Percentiles rank a stretch among this genome's conserved stretches.
Conservation (phyloP, 2,888 invertebrate genomes). For the Steromphala cineraria region DNA sequence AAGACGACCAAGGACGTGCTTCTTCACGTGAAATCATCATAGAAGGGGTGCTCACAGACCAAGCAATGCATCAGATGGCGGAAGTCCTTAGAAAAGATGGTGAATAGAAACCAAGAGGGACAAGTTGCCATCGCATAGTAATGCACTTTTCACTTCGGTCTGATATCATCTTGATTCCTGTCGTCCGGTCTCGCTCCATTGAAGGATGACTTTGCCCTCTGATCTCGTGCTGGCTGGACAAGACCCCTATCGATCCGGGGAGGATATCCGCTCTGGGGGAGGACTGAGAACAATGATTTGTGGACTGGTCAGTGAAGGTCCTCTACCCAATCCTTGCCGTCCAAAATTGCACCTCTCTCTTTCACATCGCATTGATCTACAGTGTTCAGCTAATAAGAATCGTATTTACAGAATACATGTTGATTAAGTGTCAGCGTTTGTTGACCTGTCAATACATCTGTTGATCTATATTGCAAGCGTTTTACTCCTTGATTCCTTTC, state of each 20-base stretch:
- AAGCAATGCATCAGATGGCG: too few species aligned
- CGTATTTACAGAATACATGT: conserved; percentile 1
- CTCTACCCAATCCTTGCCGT: not conserved
- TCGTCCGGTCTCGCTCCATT: not conserved
- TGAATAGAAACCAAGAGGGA: too few species aligned
- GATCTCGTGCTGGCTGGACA: not conserved
- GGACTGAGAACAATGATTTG: not conserved
- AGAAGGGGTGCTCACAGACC: too few species aligned
- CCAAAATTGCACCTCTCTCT: too few species aligned
- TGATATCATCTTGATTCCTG: not conserved
- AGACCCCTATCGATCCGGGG: not conserved
- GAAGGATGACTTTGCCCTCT: conserved; percentile 2
- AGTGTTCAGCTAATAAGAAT: not conserved
- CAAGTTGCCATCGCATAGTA: too few species aligned
- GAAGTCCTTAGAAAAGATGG: too few species aligned
- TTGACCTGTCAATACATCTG: not conserved
- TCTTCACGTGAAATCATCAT: too few species aligned
- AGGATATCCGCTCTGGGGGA: not conserved
- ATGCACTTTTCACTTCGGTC: too few species aligned
- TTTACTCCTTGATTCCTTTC: not conserved
- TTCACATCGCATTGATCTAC: not conserved
- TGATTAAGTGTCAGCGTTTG: not conserved
- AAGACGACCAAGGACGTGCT: too few species aligned
- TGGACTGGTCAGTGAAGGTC: not conserved
- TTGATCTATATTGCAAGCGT: not conserved